A percentile compares a stretch with the other conserved stretches of the same genome.
Conservation (phyloP, 2,888 invertebrate species). For the Pharmacophagus antenor region DNA sequence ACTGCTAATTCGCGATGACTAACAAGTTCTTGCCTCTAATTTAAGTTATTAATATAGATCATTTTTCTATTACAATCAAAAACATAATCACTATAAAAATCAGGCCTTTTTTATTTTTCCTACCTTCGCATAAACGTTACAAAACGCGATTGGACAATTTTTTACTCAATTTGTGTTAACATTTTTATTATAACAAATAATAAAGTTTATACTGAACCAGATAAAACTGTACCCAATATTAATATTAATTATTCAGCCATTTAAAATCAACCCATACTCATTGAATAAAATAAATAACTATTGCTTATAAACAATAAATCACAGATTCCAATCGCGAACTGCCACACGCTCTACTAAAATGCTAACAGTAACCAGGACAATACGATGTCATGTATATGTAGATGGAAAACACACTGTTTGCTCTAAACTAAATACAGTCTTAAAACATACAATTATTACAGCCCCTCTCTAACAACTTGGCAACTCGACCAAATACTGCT, state of each 20-base stretch:
- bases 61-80: conserved; percentile 27
- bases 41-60: conserved; percentile 51
- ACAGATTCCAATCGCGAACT: conserved; percentile 72
- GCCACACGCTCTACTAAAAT: conserved; percentile 40
- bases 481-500: conserved; percentile 40
- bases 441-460: conserved; percentile 62
- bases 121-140: too few relatives aligned
- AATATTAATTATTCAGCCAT: conserved; percentile 7
- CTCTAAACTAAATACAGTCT: conserved; percentile 74
- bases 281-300: conserved; percentile 57
- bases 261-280: conserved; percentile 34
- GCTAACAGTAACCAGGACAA: conserved; percentile 26
- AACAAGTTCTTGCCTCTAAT: conserved; percentile 45
- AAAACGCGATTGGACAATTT: background rate
- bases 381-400: conserved; percentile 22
- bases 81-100: too few relatives aligned
- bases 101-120: too few relatives aligned
- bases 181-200: background rate
- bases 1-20: conserved; percentile 41
- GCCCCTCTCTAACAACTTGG: conserved; percentile 58
- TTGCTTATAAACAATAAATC: conserved; percentile 71
- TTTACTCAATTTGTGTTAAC: background rate
- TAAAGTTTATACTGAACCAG: conserved; percentile 2
- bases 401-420: conserved; percentile 33
- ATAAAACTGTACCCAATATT: conserved; percentile 1